Conservation (phyloP, 53 echinoderm and acorn worm genomes). For the Pentamera pediparva region DNA sequence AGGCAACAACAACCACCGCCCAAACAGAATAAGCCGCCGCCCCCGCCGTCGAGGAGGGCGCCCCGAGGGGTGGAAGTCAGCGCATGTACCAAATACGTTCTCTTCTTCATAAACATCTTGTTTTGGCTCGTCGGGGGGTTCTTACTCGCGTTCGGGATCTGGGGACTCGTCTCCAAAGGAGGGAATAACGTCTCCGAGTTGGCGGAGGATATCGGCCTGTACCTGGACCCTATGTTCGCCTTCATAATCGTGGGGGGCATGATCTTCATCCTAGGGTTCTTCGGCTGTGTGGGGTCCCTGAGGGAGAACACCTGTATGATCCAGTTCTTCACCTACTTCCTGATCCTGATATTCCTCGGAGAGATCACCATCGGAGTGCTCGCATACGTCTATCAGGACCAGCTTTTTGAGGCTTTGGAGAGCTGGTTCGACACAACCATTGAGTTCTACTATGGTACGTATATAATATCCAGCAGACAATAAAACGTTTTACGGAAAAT, state of each 20-base stretch:
- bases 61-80: conserved; percentile 45
- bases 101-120: conserved; percentile 74
- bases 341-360: conserved; percentile 73
- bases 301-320: conserved; percentile 87
- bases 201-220: conserved; percentile 69
- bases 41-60: background rate
- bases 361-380: conserved; percentile 75
- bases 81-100: conserved; percentile 73
- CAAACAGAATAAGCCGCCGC: background rate
- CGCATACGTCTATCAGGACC: conserved; percentile 75
- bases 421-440: conserved; percentile 70
- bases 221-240: conserved; percentile 87
- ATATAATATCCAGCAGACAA: too few species aligned
- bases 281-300: conserved; percentile 86
- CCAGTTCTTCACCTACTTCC: conserved; percentile 66
- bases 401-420: conserved; percentile 52
- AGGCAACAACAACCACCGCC: background rate
- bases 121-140: conserved; percentile 82
- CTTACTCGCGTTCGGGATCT: conserved; percentile 75
- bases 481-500: too few species aligned
- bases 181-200: conserved; percentile 61
- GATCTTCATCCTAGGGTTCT: conserved; percentile 75
- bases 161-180: conserved; percentile 82
- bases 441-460: conserved; percentile 65
- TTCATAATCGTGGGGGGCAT: conserved; percentile 78